Evolutionary conservation across 2,113 vertebrate species (phyloP).

Genomic region (rabbit (Oryctolagus cuniculus)): mOryCun1.1 NC_091445.1:92823001-92823500

Average conservation of each 20-base stretch:
- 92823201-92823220: background rate
- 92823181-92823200: no score
- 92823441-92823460: fast-evolving
- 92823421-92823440: background rate
- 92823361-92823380: no score
- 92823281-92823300: no score
- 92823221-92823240: background rate
- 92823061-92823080: no score
- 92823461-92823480: fast-evolving
- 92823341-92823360: background rate
- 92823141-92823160: no score
- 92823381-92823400: fast-evolving
- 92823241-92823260: background rate
- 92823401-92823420: background rate
- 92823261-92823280: background rate
- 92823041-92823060: no score
- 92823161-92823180: no score
- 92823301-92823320: background rate
- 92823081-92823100: no score
- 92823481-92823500: background rate
- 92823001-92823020: no score
- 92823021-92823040: no score
- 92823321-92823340: background rate
- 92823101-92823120: no score
- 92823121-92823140: no score